A percentile compares a stretch with the other conserved stretches of the same genome.
Evolutionary conservation across 1,140 invertebrate genomes (phyloP).

Genomic region (Halictus rubicundus): DNA sequence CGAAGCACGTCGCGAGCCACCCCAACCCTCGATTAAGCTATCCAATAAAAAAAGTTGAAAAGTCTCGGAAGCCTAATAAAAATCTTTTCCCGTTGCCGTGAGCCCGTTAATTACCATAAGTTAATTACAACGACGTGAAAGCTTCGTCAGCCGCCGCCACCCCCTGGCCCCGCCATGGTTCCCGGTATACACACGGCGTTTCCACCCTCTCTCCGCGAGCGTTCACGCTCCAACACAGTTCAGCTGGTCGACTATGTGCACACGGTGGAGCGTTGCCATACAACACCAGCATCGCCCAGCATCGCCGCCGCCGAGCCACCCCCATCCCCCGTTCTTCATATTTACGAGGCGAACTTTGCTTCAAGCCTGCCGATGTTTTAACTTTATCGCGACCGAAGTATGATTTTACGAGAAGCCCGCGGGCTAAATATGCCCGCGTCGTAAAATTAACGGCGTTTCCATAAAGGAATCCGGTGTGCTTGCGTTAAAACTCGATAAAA

Average conservation of each 20-base stretch:
- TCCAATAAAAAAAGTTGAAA: constrained; percentile 45
- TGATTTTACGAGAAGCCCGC: constrained; percentile 78
- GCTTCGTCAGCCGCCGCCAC: constrained; percentile 15
- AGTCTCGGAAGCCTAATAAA: constrained; percentile 43
- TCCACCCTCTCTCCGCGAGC: neutral
- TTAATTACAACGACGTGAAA: constrained; percentile 52
- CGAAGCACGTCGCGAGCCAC: neutral
- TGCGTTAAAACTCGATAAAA: constrained; percentile 78
- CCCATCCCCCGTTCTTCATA: constrained; percentile 45
- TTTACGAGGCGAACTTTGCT: constrained; percentile 78
- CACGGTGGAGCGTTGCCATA: constrained; percentile 4
- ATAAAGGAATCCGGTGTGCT: constrained; percentile 74
- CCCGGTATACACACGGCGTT: neutral
- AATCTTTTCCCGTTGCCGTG: constrained; percentile 32
- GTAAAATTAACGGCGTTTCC: constrained; percentile 79
- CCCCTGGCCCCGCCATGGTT: neutral
- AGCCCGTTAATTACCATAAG: constrained; percentile 55
- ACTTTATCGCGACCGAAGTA: constrained; percentile 78
- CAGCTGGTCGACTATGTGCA: neutral
- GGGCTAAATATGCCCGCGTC: constrained; percentile 77
- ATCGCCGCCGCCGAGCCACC: no score
- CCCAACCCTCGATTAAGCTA: constrained; percentile 16
- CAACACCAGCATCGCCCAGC: constrained; percentile 4
- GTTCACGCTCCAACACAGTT: neutral
- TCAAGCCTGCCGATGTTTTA: constrained; percentile 75